Evolutionary conservation across 1,140 invertebrate genomes (phyloP).

Genomic region (Planococcus citri): DNA sequence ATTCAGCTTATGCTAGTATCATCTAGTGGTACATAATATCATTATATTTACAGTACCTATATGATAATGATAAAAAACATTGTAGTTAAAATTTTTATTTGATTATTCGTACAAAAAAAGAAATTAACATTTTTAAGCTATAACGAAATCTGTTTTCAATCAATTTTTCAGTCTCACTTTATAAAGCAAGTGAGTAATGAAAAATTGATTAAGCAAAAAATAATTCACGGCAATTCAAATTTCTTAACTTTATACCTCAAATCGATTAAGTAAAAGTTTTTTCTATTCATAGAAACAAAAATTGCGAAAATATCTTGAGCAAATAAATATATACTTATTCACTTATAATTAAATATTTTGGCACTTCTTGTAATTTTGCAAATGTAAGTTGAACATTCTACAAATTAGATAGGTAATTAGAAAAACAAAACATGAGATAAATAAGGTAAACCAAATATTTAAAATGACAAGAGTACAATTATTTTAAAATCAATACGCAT

Average conservation of each 20-base stretch:
- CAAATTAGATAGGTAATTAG: not conserved
- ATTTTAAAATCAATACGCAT: not conserved
- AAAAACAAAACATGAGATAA: not conserved
- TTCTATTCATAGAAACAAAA: not conserved
- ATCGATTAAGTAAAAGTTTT: not conserved
- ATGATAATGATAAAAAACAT: no score
- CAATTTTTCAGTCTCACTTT: conserved; percentile 16
- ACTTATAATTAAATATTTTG: not conserved
- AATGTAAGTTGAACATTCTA: not conserved
- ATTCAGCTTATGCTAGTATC: no score
- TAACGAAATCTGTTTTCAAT: not conserved
- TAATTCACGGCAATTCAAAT: not conserved
- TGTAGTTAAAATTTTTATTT: not conserved
- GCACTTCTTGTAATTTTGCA: not conserved
- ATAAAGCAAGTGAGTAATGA: conserved; percentile 12
- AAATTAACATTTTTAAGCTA: not conserved
- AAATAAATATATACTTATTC: not conserved
- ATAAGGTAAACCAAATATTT: not conserved
- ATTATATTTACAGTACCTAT: no score
- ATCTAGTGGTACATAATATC: no score
- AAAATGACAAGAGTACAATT: not conserved
- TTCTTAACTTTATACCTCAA: not conserved
- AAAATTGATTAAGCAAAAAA: not conserved
- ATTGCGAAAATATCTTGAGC: not conserved
- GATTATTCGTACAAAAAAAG: not conserved